These are phyloP conservation scores for Peromyscus aztecus DNA, from an alignment of 2,797 vertebrate species.

Conservation along the genomic window DNA sequence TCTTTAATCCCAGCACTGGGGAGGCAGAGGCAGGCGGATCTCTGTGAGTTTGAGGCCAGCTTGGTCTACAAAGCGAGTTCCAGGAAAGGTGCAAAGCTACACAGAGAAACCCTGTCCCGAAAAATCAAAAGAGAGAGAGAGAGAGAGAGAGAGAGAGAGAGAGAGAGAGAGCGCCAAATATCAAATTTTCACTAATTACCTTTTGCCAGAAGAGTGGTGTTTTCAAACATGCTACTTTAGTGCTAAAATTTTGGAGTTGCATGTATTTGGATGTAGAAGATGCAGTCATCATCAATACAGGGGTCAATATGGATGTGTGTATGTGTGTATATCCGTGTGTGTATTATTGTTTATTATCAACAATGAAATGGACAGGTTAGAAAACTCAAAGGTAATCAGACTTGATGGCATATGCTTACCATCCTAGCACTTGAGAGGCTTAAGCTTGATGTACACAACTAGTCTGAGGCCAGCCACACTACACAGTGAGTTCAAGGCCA, in stretches of 20 bases:
- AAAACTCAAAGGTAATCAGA: not conserved
- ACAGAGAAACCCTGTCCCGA: no score
- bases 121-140: no score
- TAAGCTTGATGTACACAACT: not conserved
- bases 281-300: not conserved
- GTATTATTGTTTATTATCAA: conserved; percentile 1
- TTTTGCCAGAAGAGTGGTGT: not conserved
- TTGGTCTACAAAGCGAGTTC: no score
- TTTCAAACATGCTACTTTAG: conserved; percentile 17
- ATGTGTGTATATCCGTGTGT: not conserved
- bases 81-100: no score
- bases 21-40: no score
- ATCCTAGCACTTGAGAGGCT: not conserved
- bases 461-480: not conserved
- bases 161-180: no score
- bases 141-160: no score
- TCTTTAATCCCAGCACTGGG: no score
- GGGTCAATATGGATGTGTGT: not conserved
- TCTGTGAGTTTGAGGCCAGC: no score
- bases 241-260: not conserved
- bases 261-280: not conserved
- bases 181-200: not conserved
- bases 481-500: not conserved
- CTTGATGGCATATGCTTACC: not conserved
- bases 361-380: conserved; percentile 8